phyloP scores from a whole-genome alignment of 1,140 invertebrate species.

The Hylyphantes graminicola region DNA sequence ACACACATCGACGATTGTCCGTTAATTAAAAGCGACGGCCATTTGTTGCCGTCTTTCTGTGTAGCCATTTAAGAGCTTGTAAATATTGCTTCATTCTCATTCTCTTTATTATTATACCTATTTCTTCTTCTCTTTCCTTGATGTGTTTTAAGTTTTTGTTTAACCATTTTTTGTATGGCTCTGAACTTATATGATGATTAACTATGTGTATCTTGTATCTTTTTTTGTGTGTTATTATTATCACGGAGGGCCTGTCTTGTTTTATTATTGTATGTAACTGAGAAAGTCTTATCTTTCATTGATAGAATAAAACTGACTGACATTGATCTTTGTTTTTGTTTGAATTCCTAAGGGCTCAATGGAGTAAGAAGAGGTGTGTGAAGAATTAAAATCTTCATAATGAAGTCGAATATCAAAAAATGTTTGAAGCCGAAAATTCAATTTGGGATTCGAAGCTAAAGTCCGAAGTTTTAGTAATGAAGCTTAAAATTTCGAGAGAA shows the following conservation, averaged over 20 bases:
- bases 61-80: slow-evolving; percentile 14
- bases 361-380: slow-evolving; percentile 50
- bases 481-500: slow-evolving; percentile 21
- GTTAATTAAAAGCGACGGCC: not conserved
- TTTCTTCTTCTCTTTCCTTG: not conserved
- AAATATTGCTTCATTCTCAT: slow-evolving; percentile 41
- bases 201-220: not conserved
- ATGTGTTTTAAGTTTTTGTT: too few species aligned
- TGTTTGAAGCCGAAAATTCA: slow-evolving; percentile 38
- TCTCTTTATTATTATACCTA: not conserved
- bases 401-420: slow-evolving; percentile 50
- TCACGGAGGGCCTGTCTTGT: slow-evolving; percentile 19
- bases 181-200: slow-evolving; percentile 4
- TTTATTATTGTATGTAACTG: not conserved
- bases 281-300: slow-evolving; percentile 44
- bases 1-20: too few species aligned
- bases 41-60: slow-evolving; percentile 1
- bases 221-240: not conserved
- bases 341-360: slow-evolving; percentile 58
- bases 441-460: slow-evolving; percentile 43
- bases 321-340: slow-evolving; percentile 59
- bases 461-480: slow-evolving; percentile 38
- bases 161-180: slow-evolving; percentile 19
- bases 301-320: slow-evolving; percentile 50
- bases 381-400: slow-evolving; percentile 48